Evolutionary conservation across 2,888 invertebrate species (phyloP), one percentile per base, ranked within the genome.

Genomic region (Andrena bicolor): DNA sequence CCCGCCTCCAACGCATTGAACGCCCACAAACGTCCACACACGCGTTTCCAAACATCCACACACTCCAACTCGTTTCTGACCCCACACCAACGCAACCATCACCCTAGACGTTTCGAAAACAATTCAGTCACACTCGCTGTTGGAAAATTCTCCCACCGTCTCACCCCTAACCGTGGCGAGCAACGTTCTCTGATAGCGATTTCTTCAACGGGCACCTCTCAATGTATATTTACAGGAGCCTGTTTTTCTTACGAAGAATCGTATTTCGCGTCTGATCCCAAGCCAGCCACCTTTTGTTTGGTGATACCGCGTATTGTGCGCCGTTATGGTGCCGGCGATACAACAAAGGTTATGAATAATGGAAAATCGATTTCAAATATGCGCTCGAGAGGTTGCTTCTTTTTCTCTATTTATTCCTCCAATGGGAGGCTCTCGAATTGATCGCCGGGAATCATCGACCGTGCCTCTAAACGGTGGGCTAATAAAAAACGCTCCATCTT

Each of bases 401-500:
- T 69, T 35, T 69, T 13, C 3, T 13, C 35, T 7, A 41, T 41
- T 41, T 41, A 41, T 41, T 41, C 41, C 41, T 20, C 13, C 26
- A n/a, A 32, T 35, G 61, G 48, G 20, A 73, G 49, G 30, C 60
- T 69, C 68, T 16, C 16, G 49, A 76, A 79, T 69, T 66, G 48
- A 70, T 79, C 61, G 41, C 13, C 0, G 41, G 32, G 20, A 48
- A 60, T 65, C 56, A 56, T 53, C 35, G 53, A 10, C n/a, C 16
- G 16, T 35, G 49, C 32, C 49, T 56, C n/a, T 68, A 61, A 74
- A 64, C 66, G 68, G 13, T 56, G 41, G 35, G 49, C 30, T 58
- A 68, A 68, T 71, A 41, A 80, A 72, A 71, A 82, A 65, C 75
- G 63, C 35, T 75, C 51, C 71, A 68, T 80, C 75, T 76, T 76